Evolutionary conservation across 2,113 vertebrate species (phyloP).

Genomic region (Passerina amoena): DNA sequence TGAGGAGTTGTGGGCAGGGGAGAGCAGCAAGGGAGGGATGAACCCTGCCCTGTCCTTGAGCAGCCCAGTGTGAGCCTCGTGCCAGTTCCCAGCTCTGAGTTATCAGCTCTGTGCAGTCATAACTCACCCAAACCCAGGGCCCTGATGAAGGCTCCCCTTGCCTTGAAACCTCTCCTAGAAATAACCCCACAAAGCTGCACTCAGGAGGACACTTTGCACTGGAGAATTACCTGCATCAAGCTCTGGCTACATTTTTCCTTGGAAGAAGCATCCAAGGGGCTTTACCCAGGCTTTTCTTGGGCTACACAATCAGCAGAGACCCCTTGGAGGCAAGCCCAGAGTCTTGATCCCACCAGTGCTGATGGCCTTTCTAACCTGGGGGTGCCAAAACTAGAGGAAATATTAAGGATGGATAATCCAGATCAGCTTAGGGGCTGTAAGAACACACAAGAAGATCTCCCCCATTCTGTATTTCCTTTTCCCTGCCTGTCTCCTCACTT

Average conservation of each 20-base stretch:
- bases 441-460: background rate
- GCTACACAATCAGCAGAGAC: background rate
- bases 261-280: background rate
- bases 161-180: background rate
- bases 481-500: background rate
- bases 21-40: background rate
- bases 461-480: background rate
- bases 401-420: background rate
- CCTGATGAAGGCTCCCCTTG: background rate
- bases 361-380: background rate
- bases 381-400: background rate
- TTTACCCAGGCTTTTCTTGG: background rate
- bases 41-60: background rate
- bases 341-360: background rate
- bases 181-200: background rate
- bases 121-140: background rate
- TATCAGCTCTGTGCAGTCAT: background rate
- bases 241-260: background rate
- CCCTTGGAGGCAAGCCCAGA: background rate
- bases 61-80: too few species aligned
- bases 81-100: background rate
- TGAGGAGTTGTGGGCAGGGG: background rate
- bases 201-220: background rate
- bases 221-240: background rate
- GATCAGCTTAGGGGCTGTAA: background rate